These are phyloP conservation scores for Hydrophis major DNA, from an alignment of 2,797 vertebrate species.

Conservation along the genomic window DNA sequence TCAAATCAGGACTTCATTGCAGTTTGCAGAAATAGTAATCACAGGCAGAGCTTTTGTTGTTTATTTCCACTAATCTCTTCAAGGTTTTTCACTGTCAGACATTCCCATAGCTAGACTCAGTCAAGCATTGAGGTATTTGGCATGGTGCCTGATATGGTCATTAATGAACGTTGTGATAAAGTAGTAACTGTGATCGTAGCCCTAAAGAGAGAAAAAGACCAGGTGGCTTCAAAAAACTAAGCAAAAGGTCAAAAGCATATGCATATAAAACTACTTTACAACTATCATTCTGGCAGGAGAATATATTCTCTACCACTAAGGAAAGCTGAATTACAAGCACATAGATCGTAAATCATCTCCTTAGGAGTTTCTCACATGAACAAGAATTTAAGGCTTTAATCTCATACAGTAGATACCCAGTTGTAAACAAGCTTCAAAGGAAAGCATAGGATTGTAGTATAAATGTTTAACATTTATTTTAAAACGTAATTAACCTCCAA, in stretches of 20 bases:
- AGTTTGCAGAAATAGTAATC: background rate
- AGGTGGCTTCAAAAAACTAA: background rate
- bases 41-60: background rate
- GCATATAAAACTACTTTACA: too few relatives aligned
- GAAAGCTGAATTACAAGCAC: background rate
- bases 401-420: background rate
- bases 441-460: background rate
- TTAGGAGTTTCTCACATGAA: background rate
- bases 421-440: background rate
- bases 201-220: conserved; percentile 70
- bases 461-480: background rate
- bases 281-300: background rate
- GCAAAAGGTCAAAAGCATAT: background rate
- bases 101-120: conserved; percentile 31
- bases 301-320: background rate
- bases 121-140: conserved; percentile 88
- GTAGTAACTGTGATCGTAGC: conserved; percentile 96
- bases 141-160: conserved; percentile 94
- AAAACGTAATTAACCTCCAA: background rate
- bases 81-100: background rate
- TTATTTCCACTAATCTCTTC: background rate
- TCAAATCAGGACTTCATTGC: conserved; percentile 2
- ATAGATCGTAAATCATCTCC: background rate
- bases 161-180: conserved; percentile 91
- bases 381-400: background rate